Conservation (phyloP, 2,113 vertebrate genomes). For the Solenodon paradoxus region DNA sequence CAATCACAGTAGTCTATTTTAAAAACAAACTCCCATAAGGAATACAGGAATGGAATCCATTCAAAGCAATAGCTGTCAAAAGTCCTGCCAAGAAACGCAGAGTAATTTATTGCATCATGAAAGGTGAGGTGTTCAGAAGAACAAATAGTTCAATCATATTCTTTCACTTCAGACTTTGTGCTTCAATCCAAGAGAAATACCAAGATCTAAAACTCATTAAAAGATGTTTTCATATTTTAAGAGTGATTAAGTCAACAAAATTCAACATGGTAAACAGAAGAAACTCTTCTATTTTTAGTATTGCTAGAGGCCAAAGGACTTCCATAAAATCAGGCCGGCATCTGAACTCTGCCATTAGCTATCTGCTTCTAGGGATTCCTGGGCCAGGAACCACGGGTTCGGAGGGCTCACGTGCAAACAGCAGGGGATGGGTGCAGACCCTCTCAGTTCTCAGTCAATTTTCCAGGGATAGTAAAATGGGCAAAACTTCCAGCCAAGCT, state of each 20-base stretch:
- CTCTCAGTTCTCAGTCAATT: background rate
- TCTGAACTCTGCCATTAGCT: background rate
- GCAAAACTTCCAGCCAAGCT: background rate
- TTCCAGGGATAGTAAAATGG: background rate
- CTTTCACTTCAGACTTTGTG: conserved; percentile 56
- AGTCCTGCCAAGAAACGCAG: conserved; percentile 68
- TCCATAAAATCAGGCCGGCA: background rate
- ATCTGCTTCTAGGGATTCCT: background rate
- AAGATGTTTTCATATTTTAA: conserved; percentile 45
- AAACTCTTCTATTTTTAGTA: conserved; percentile 9
- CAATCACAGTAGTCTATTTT: conserved; percentile 66
- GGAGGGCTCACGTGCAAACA: background rate
- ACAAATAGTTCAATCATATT: conserved; percentile 54
- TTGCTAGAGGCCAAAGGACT: background rate
- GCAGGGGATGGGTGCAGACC: background rate
- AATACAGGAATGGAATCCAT: conserved; percentile 60
- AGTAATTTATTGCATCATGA: conserved; percentile 64
- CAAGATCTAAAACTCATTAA: conserved; percentile 30
- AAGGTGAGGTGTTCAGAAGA: conserved; percentile 63
- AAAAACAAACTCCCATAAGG: conserved; percentile 66
- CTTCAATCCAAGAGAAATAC: conserved; percentile 42
- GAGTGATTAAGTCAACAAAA: conserved; percentile 43
- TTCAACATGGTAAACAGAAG: conserved; percentile 26
- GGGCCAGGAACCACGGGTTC: background rate
- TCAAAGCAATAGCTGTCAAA: conserved; percentile 67